Evolutionary conservation across 2,888 invertebrate genomes (phyloP).

Genomic region (Scaptomyza parva): DNA sequence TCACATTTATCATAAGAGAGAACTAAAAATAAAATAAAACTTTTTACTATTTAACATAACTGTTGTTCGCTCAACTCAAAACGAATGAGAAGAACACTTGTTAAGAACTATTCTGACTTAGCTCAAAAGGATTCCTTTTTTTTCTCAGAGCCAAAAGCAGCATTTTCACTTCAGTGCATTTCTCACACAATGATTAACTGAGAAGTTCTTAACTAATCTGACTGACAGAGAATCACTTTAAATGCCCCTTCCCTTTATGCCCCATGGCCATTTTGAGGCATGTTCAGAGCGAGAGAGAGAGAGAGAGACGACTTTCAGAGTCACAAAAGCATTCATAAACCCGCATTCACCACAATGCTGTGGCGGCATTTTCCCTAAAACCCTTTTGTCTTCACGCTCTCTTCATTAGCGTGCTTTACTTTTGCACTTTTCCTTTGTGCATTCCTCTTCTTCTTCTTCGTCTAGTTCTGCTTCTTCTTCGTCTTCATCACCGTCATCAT

Average conservation of each 20-base stretch:
- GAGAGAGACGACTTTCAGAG: too few species aligned
- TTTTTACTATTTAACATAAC: neutral
- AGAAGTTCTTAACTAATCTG: slow-evolving; percentile 21
- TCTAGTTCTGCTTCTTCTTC: neutral
- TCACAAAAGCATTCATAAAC: slow-evolving; percentile 62
- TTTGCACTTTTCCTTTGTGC: slow-evolving; percentile 48
- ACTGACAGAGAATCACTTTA: slow-evolving; percentile 46
- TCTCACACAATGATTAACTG: slow-evolving; percentile 41
- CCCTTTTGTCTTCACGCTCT: slow-evolving; percentile 39
- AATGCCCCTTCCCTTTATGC: slow-evolving; percentile 38
- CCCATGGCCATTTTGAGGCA: slow-evolving; percentile 32
- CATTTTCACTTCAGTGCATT: slow-evolving; percentile 26
- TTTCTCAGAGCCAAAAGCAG: slow-evolving; percentile 11
- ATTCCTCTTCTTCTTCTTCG: slow-evolving; percentile 19
- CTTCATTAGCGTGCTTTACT: slow-evolving; percentile 55
- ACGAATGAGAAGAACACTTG: neutral
- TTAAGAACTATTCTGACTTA: slow-evolving; percentile 5
- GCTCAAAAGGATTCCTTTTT: slow-evolving; percentile 24
- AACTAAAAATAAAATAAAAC: too few species aligned
- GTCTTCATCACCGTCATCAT: neutral
- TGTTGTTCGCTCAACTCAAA: neutral
- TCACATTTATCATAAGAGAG: neutral
- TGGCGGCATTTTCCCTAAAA: slow-evolving; percentile 26
- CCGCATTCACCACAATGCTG: slow-evolving; percentile 56
- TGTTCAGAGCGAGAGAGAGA: too few species aligned